Conservation (phyloP, 2,888 invertebrate genomes). For the Megalurothrips usitatus region DNA sequence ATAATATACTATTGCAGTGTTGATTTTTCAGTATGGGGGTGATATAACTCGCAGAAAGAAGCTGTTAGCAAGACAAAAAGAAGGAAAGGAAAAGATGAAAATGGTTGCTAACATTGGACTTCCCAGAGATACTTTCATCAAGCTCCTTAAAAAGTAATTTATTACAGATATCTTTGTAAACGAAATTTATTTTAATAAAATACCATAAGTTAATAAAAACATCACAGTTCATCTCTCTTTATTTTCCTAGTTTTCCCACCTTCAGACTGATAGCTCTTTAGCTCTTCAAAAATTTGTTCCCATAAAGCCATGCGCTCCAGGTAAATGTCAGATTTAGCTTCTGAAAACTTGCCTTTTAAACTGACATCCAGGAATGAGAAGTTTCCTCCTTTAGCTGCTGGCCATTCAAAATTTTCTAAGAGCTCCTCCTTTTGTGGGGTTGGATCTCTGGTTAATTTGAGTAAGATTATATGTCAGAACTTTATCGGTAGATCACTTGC, state of each 20-base stretch:
- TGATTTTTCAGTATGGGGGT: constrained; percentile 72
- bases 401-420: constrained; percentile 33
- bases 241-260: not conserved
- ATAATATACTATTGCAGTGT: not conserved
- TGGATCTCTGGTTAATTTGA: constrained; percentile 6
- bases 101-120: constrained; percentile 86
- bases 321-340: constrained; percentile 32
- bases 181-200: not conserved
- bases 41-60: constrained; percentile 88
- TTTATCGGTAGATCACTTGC: no score
- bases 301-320: constrained; percentile 34
- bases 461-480: no score
- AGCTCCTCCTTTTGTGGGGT: constrained; percentile 30
- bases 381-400: constrained; percentile 30
- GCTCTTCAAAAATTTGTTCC: constrained; percentile 29
- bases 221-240: constrained; percentile 30
- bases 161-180: not conserved
- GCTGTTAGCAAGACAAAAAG: constrained; percentile 79
- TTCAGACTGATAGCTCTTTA: not conserved
- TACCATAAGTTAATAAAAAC: not conserved
- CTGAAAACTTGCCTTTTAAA: constrained; percentile 24
- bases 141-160: constrained; percentile 70
- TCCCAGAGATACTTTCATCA: constrained; percentile 90
- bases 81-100: constrained; percentile 91
- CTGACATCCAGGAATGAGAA: constrained; percentile 33